Evolutionary conservation across 2,797 vertebrate species (phyloP).

Genomic region (Notolepis coatsorum): DNA sequence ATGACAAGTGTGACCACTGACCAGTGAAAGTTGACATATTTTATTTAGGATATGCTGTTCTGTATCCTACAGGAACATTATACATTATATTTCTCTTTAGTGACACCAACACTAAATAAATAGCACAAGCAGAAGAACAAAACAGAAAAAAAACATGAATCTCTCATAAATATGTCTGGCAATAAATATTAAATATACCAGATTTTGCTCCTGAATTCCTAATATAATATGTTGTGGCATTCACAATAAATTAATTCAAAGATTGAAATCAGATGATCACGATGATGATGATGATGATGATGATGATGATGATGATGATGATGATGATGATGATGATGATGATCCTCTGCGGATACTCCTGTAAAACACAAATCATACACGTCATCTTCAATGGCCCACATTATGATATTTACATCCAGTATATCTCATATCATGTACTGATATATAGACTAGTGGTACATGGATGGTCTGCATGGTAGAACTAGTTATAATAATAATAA

Average conservation of each 20-base stretch:
- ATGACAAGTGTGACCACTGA: no score
- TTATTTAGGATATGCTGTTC: background rate
- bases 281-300: background rate
- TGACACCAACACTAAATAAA: background rate
- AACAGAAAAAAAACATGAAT: background rate
- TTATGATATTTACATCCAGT: no score
- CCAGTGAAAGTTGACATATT: background rate
- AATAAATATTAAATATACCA: conserved; percentile 69
- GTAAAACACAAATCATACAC: conserved; percentile 33
- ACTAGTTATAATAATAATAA: no score
- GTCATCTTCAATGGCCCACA: background rate
- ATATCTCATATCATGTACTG: no score
- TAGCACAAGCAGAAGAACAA: background rate
- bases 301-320: background rate
- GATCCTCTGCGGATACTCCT: conserved; percentile 38
- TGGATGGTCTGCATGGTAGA: background rate
- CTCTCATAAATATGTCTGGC: conserved; percentile 57
- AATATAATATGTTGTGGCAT: conserved; percentile 1
- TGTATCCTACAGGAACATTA: background rate
- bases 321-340: background rate
- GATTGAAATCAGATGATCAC: background rate
- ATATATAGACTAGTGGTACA: no score
- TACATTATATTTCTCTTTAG: background rate
- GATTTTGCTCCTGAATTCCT: background rate
- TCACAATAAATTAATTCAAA: conserved; percentile 43